These are phyloP conservation scores for Linnaemya tessellans DNA, from an alignment of 2,888 invertebrate genomes.

Conservation along the genomic window DNA sequence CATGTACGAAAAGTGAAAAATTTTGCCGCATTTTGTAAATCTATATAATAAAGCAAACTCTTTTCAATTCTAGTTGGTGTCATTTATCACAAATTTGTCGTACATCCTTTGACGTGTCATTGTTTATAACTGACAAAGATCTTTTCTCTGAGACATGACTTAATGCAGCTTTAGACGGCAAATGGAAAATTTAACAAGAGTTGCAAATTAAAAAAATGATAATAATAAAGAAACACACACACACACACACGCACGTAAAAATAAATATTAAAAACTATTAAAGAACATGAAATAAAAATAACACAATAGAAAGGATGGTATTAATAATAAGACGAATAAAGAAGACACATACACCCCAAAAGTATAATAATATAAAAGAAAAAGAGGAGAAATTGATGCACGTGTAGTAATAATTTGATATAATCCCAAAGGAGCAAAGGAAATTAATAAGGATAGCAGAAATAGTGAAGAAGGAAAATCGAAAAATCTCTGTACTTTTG, in stretches of 20 bases:
- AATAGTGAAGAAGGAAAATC: neutral
- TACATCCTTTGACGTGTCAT: conserved; percentile 25
- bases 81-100: neutral
- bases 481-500: neutral
- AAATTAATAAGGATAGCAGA: conserved; percentile 8
- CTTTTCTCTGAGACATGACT: conserved; percentile 43
- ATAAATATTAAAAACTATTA: conserved; percentile 37
- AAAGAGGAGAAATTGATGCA: neutral
- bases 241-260: neutral
- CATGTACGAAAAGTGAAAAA: no score
- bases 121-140: conserved; percentile 50
- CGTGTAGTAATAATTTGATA: conserved; percentile 50
- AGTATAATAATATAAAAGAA: neutral
- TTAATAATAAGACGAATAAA: conserved; percentile 8
- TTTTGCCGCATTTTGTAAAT: no score
- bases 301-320: conserved; percentile 1
- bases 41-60: neutral
- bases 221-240: no score
- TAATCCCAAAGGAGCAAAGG: conserved; percentile 29
- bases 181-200: conserved; percentile 28
- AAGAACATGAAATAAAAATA: conserved; percentile 26
- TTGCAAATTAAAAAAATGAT: conserved; percentile 27
- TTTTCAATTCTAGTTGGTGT: neutral
- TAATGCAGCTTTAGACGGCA: conserved; percentile 54
- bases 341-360: neutral